Base-by-base conservation (phyloP, 1,140 invertebrate species). In the Eciton burchellii region DNA sequence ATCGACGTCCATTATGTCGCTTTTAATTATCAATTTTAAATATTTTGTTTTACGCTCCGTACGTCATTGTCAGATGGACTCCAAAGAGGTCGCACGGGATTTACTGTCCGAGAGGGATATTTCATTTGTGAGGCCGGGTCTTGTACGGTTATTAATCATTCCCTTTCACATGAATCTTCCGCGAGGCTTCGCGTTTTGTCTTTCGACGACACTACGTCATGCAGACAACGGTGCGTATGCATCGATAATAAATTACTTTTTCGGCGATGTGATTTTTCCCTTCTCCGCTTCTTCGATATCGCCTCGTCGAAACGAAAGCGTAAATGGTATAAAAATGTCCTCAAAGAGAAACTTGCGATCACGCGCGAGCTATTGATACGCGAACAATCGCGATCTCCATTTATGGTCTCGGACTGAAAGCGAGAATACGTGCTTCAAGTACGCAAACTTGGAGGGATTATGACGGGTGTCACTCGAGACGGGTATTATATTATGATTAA, bases 91-190 rank as follows among this genome's bases (percentile, higher is more conserved):
- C 14, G 59, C 47, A 29, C 24, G 60, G 60, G 60, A 76, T 76
- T 76, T 76, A 76, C 45, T 49, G 47, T 29, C 73, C 73, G 56
- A 73, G 21, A 57, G 71, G 65, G 45, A 65, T 54, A 76, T 76
- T 76, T 76, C 65, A 76, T 76, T 65, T 52, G 73, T 45, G 9
- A 65, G 52, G 47, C 43, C 43, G 19, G 60, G 65, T 76, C 60
- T 5, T 65, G 49, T 41, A 21, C 45, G 45, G 19, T 26, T 21
- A 76, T 76, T 76, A 76, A 76, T 76, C 73, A 65, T 76, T 52
- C 47, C 12, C 19, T n/a, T 19, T 47, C 60, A 35, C 35, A 65
- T 76, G 47, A 76, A 76, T 76, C 60, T 41, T 24, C 16, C 19
- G 59, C 45, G 5, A n/a, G 12, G 63, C 19, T 76, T 76, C 45